A percentile compares a stretch with the other conserved stretches of the same genome.
These are phyloP conservation scores for Drosophila planitibia DNA, from an alignment of 2,888 invertebrate species.

Conservation along the genomic window DNA sequence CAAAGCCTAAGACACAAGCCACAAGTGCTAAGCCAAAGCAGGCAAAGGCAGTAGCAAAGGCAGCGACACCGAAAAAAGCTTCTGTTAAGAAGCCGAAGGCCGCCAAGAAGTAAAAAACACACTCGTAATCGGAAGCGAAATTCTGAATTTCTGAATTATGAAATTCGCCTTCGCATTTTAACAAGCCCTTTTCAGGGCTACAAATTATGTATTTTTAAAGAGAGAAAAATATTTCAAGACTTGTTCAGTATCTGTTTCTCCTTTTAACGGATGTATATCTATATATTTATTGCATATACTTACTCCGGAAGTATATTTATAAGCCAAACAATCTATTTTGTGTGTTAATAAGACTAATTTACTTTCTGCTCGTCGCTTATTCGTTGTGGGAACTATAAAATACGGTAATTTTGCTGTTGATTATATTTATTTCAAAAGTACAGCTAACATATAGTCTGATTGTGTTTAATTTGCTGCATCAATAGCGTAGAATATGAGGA, in stretches of 20 bases:
- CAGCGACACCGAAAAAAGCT: constrained; percentile 40
- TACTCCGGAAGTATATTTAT: too few species aligned
- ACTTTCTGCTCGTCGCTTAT: not conserved
- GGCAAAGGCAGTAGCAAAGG: constrained; percentile 37
- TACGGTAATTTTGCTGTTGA: too few species aligned
- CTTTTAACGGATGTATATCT: not conserved
- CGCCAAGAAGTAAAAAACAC: constrained; percentile 38
- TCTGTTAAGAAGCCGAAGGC: constrained; percentile 45
- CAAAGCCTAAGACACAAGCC: constrained; percentile 37
- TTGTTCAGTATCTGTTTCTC: not conserved
- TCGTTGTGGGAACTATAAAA: too few species aligned
- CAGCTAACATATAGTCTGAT: not conserved
- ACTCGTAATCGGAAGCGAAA: not conserved
- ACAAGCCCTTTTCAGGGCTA: constrained; percentile 17
- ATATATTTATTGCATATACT: too few species aligned
- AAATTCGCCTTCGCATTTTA: not conserved
- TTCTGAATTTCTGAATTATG: not conserved
- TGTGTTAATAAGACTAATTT: not conserved
- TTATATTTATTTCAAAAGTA: too few species aligned
- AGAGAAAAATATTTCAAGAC: not conserved
- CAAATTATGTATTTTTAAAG: constrained; percentile 10
- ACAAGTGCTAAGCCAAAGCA: constrained; percentile 43
- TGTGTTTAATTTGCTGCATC: not conserved
- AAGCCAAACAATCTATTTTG: too few species aligned
- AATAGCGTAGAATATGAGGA: not conserved